Conservation (phyloP, 2,113 vertebrate genomes). For the Chamaea fasciata region DNA sequence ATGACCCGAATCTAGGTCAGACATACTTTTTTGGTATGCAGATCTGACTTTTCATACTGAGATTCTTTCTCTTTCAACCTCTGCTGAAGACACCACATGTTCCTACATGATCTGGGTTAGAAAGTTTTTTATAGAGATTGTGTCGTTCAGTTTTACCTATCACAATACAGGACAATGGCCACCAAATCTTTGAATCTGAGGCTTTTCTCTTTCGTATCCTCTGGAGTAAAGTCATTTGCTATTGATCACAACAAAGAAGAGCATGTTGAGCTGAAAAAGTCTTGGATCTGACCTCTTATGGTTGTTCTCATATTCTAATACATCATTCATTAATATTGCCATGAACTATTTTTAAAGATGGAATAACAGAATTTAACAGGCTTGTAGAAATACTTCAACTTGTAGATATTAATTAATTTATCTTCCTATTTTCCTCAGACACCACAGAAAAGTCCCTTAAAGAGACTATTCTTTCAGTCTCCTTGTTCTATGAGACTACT, state of each 20-base stretch:
- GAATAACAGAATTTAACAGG: background rate
- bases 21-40: background rate
- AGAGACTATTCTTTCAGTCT: background rate
- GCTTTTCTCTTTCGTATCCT: background rate
- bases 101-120: background rate
- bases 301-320: background rate
- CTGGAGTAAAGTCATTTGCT: background rate
- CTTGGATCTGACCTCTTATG: background rate
- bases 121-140: background rate
- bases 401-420: background rate
- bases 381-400: background rate
- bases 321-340: background rate
- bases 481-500: background rate
- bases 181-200: background rate
- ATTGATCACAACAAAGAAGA: background rate
- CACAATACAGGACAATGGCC: background rate
- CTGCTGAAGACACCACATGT: background rate
- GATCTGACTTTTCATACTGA: background rate
- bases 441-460: background rate
- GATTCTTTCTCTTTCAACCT: background rate
- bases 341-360: background rate
- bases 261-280: background rate
- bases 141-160: background rate
- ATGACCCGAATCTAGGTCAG: background rate
- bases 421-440: background rate